Conservation (phyloP, 2,797 vertebrate genomes). For the Picus viridis region DNA sequence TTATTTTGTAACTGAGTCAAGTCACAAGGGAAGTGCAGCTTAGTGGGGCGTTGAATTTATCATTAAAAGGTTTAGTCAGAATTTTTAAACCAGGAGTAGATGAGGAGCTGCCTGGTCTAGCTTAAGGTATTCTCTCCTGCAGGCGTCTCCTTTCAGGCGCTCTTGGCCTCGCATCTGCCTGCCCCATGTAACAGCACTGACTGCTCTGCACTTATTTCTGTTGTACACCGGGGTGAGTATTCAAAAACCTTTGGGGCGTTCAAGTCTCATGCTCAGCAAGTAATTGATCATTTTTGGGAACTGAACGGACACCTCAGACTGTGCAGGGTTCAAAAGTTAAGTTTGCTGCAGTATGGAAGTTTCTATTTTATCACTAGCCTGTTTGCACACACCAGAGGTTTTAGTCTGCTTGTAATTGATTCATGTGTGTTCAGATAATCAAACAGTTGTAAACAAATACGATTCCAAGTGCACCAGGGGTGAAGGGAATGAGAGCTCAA, state of each 20-base stretch:
- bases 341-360: neutral
- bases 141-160: neutral
- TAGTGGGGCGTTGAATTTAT: neutral
- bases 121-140: neutral
- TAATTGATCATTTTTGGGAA: neutral
- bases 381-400: neutral
- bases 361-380: neutral
- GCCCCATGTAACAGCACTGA: neutral
- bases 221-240: neutral
- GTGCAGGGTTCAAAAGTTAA: neutral
- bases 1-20: neutral
- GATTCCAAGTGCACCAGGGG: conserved; percentile 18
- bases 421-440: neutral
- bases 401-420: neutral
- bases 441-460: conserved; percentile 30
- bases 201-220: neutral
- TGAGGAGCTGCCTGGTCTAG: neutral
- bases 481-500: conserved; percentile 45
- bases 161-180: neutral
- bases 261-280: neutral
- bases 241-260: neutral
- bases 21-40: neutral
- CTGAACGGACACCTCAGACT: neutral
- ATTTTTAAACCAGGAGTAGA: neutral
- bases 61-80: neutral